A percentile compares a stretch with the other conserved stretches of the same genome.
Evolutionary conservation across 1,140 invertebrate species (phyloP).

Genomic region (Papilio xuthus): DNA sequence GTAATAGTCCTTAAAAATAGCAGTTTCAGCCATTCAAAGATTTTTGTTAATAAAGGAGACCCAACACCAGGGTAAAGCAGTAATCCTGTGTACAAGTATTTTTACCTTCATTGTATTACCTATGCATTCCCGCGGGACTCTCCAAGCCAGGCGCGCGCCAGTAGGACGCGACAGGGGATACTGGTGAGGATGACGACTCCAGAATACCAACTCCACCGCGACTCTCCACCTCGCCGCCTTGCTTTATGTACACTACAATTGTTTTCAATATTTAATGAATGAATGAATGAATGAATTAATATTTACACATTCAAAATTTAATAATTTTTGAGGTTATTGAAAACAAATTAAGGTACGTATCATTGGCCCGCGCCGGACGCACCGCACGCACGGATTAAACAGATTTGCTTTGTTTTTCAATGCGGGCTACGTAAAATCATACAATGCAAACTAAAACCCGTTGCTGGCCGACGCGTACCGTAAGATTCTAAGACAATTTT

Average conservation of each 20-base stretch:
- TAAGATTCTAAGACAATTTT: no score
- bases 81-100: conserved; percentile 30
- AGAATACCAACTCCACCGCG: conserved; percentile 62
- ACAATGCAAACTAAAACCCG: no score
- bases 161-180: conserved; percentile 66
- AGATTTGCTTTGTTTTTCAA: no score
- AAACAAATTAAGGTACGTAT: no score
- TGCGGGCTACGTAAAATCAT: no score
- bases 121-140: conserved; percentile 60
- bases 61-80: conserved; percentile 19
- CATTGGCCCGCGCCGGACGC: no score
- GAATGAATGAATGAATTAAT: no score
- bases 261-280: conserved; percentile 19
- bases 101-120: conserved; percentile 46
- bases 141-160: conserved; percentile 70
- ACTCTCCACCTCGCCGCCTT: conserved; percentile 76
- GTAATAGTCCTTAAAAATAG: no score
- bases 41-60: background rate
- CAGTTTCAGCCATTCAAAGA: background rate
- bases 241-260: conserved; percentile 77
- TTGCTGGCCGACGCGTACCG: no score
- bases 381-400: no score
- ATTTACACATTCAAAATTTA: background rate
- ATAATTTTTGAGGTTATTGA: no score
- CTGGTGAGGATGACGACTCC: conserved; percentile 62